phyloP scores from a whole-genome alignment of 2,888 invertebrate species.

The Pinctada fucata region DNA sequence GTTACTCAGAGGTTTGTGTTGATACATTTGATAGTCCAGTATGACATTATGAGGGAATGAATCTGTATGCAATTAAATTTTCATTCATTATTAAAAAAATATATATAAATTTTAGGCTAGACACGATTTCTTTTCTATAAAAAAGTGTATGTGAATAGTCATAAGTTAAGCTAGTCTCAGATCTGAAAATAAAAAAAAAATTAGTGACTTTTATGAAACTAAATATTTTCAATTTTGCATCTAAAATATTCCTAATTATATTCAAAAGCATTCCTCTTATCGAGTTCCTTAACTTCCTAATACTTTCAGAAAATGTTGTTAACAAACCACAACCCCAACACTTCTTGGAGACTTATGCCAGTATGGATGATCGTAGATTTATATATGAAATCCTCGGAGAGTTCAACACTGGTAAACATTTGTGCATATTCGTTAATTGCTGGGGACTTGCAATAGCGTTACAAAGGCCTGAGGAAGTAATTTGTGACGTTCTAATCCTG shows the following conservation, averaged over 20 bases:
- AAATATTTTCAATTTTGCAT: too few relatives aligned
- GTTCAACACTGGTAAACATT: slow-evolving; percentile 34
- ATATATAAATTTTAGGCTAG: background rate
- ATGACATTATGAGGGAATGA: background rate
- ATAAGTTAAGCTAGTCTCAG: too few relatives aligned
- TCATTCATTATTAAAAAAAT: background rate
- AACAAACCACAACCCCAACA: slow-evolving; percentile 54
- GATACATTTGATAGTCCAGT: background rate
- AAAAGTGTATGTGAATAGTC: too few relatives aligned
- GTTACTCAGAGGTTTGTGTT: slow-evolving; percentile 45
- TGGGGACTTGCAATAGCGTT: slow-evolving; percentile 57
- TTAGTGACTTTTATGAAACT: too few relatives aligned
- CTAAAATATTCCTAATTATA: too few relatives aligned
- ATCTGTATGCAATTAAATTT: background rate
- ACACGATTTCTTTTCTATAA: too few relatives aligned
- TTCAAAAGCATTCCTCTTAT: too few relatives aligned
- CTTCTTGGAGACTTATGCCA: slow-evolving; percentile 48
- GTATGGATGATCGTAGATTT: slow-evolving; percentile 39
- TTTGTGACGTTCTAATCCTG: slow-evolving; percentile 54
- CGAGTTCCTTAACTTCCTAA: background rate
- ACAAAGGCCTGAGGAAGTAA: slow-evolving; percentile 36
- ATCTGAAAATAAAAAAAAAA: too few relatives aligned
- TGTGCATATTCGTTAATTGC: slow-evolving; percentile 57
- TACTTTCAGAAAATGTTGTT: slow-evolving; percentile 35
- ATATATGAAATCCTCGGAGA: slow-evolving; percentile 35